phyloP scores from a whole-genome alignment of 1,140 invertebrate species.

The Ladona fulva region DNA sequence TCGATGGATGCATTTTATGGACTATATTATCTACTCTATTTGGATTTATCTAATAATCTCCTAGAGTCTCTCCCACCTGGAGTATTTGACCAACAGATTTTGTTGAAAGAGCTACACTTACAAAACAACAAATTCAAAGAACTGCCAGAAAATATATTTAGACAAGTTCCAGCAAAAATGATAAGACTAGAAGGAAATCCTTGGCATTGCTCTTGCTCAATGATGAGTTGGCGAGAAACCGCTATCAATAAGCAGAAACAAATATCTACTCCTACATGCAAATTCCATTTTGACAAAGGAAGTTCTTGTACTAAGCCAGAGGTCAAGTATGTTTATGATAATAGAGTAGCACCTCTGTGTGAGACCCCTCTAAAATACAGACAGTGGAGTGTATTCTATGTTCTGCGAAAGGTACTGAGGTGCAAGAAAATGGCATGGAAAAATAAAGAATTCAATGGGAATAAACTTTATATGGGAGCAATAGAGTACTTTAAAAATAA shows the following conservation, averaged over 20 bases:
- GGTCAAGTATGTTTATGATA: conserved; percentile 43
- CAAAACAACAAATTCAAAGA: conserved; percentile 48
- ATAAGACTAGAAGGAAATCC: conserved; percentile 53
- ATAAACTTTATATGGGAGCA: too few relatives aligned
- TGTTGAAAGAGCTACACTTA: conserved; percentile 49
- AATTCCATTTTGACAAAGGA: conserved; percentile 35
- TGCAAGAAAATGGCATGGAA: conserved; percentile 14
- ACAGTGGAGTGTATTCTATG: conserved; percentile 51
- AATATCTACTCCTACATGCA: conserved; percentile 32
- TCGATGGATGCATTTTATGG: conserved; percentile 61
- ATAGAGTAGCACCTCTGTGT: conserved; percentile 51
- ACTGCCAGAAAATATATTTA: conserved; percentile 48
- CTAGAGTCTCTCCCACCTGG: conserved; percentile 48
- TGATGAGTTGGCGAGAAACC: conserved; percentile 49
- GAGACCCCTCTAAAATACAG: conserved; percentile 44
- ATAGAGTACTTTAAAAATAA: too few relatives aligned
- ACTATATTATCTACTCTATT: conserved; percentile 42
- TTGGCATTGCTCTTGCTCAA: conserved; percentile 58
- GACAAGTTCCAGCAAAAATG: conserved; percentile 38
- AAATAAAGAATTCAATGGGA: neutral
- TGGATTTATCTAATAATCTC: conserved; percentile 55
- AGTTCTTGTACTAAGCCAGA: conserved; percentile 30
- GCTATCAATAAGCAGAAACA: conserved; percentile 39
- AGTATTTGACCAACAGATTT: conserved; percentile 49
- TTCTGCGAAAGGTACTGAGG: conserved; percentile 38